Conservation (phyloP, 2,888 invertebrate genomes). For the Phortica magna region DNA sequence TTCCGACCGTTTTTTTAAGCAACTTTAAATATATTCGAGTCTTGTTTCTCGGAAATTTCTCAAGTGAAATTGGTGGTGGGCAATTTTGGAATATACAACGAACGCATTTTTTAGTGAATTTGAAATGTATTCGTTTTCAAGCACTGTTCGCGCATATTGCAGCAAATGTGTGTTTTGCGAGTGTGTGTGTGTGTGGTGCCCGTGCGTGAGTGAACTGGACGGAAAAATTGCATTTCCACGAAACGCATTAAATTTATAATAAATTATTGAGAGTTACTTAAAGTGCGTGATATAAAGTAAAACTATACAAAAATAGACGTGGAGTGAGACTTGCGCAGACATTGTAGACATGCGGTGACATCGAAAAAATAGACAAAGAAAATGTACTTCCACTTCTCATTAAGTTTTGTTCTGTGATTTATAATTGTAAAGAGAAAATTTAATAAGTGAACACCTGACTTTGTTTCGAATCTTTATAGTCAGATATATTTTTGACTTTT, state of each 20-base stretch:
- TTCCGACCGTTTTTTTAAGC: too few species aligned
- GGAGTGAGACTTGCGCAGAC: background rate
- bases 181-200: slow-evolving; percentile 7
- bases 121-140: background rate
- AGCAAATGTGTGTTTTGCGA: background rate
- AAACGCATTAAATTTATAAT: background rate
- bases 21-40: too few species aligned
- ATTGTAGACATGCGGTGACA: background rate
- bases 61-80: too few species aligned
- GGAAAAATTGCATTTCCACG: slow-evolving; percentile 19
- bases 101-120: slow-evolving; percentile 8
- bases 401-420: slow-evolving; percentile 9
- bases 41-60: too few species aligned
- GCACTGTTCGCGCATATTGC: background rate
- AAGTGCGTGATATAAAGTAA: background rate
- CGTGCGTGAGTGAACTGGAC: background rate
- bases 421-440: background rate
- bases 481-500: too few species aligned
- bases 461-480: too few species aligned
- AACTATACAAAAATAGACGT: background rate
- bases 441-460: background rate
- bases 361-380: background rate
- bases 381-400: background rate
- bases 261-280: background rate
- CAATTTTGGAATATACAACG: background rate